Conservation (phyloP, 2,888 invertebrate genomes). For the Yponomeuta evonymella region DNA sequence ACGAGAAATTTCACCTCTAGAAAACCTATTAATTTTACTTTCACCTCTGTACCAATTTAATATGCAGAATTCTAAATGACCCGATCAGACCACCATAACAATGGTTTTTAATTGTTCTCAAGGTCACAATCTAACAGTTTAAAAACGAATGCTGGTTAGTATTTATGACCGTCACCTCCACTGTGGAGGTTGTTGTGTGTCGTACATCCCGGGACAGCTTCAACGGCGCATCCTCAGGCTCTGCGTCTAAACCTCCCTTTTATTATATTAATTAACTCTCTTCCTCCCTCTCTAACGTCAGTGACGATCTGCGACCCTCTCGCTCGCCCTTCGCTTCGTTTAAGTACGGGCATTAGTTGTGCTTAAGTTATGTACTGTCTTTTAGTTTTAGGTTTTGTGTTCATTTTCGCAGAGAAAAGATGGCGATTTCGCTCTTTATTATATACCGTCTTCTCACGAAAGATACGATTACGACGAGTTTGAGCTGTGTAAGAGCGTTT, state of each 20-base stretch:
- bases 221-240: conserved; percentile 10
- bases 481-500: not conserved
- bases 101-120: no score
- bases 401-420: not conserved
- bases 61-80: no score
- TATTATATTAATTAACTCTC: conserved; percentile 14
- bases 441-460: not conserved
- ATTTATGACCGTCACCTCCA: not conserved
- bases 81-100: no score
- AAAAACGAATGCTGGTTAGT: not conserved
- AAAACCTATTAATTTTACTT: not conserved
- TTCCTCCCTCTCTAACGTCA: conserved; percentile 30
- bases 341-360: conserved; percentile 42
- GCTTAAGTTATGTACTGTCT: conserved; percentile 36
- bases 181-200: not conserved
- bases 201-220: not conserved
- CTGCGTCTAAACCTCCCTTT: conserved; percentile 13
- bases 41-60: not conserved
- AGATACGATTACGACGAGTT: not conserved
- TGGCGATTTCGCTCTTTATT: not conserved
- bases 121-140: not conserved
- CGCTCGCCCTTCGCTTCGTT: conserved; percentile 30
- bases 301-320: conserved; percentile 36
- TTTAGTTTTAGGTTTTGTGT: conserved; percentile 23
- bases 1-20: no score